phyloP scores from a whole-genome alignment of 2,888 invertebrate species.

The Drosophila lutescens region DNA sequence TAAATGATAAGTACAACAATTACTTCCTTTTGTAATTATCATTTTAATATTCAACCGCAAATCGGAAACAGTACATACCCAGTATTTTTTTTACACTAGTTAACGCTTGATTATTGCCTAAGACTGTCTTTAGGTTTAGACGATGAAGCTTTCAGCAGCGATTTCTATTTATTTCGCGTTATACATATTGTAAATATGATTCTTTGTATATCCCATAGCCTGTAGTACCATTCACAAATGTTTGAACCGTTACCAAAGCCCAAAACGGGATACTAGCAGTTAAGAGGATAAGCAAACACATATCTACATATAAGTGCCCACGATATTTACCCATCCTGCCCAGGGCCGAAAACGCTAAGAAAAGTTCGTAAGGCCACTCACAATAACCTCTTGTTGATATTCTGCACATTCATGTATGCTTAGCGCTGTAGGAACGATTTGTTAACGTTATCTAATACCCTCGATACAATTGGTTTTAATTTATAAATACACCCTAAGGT shows the following conservation, averaged over 20 bases:
- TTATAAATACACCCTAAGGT: constrained; percentile 63
- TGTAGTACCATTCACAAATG: constrained; percentile 37
- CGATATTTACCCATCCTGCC: constrained; percentile 62
- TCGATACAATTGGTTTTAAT: constrained; percentile 69
- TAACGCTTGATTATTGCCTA: constrained; percentile 55
- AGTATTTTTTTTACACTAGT: constrained; percentile 14
- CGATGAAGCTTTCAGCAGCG: constrained; percentile 6
- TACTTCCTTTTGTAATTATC: background rate
- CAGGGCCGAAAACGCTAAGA: background rate
- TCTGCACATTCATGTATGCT: constrained; percentile 29
- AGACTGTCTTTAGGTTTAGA: constrained; percentile 70
- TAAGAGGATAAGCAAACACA: constrained; percentile 18
- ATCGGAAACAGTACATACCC: background rate
- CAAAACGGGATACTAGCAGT: constrained; percentile 35
- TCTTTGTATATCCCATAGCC: constrained; percentile 13
- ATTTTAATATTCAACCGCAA: background rate
- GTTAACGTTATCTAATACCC: constrained; percentile 40
- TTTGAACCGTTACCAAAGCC: constrained; percentile 70
- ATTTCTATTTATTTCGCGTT: constrained; percentile 32
- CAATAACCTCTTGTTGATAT: constrained; percentile 58
- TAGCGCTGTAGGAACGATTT: constrained; percentile 24
- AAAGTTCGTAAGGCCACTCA: background rate
- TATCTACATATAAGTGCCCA: constrained; percentile 26
- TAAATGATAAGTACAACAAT: background rate
- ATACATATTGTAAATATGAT: constrained; percentile 23